phyloP scores from a whole-genome alignment of 2,797 vertebrate genomes.

The Scolopax bukidnonensis region DNA sequence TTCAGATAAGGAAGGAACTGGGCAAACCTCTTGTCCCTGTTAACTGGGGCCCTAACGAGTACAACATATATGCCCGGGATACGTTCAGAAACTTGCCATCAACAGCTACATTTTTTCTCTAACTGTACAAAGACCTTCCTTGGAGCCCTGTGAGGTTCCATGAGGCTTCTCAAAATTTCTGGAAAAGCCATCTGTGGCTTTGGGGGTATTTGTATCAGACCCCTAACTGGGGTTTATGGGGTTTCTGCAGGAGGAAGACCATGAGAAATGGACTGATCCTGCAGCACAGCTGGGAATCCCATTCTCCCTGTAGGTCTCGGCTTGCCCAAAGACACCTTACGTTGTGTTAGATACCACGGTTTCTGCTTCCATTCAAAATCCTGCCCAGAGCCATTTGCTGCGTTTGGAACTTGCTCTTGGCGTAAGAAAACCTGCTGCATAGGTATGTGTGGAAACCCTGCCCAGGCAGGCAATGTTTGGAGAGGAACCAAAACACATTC shows the following conservation, averaged over 20 bases:
- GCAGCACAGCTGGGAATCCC: not conserved
- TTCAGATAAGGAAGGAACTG: not conserved
- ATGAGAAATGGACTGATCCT: not conserved
- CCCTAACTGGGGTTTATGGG: not conserved
- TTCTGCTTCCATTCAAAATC: conserved; percentile 23
- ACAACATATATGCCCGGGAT: not conserved
- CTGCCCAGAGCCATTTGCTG: not conserved
- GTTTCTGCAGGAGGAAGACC: not conserved
- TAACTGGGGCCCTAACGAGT: not conserved
- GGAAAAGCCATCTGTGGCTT: not conserved
- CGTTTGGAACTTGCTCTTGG: not conserved
- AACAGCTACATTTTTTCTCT: not conserved
- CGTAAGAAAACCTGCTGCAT: conserved; percentile 29
- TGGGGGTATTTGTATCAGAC: not conserved
- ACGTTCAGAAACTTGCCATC: not conserved
- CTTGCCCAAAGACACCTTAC: conserved; percentile 27
- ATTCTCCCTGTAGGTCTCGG: not conserved
- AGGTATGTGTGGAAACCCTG: not conserved
- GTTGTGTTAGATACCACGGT: not conserved
- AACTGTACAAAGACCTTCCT: not conserved
- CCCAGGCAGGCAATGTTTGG: not conserved
- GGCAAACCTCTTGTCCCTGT: not conserved
- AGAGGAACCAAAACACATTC: not conserved
- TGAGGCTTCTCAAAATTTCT: not conserved
- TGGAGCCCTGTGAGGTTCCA: not conserved